Base-by-base conservation (phyloP, 2,113 vertebrate genomes). In the human (Homo sapiens) region DNA sequence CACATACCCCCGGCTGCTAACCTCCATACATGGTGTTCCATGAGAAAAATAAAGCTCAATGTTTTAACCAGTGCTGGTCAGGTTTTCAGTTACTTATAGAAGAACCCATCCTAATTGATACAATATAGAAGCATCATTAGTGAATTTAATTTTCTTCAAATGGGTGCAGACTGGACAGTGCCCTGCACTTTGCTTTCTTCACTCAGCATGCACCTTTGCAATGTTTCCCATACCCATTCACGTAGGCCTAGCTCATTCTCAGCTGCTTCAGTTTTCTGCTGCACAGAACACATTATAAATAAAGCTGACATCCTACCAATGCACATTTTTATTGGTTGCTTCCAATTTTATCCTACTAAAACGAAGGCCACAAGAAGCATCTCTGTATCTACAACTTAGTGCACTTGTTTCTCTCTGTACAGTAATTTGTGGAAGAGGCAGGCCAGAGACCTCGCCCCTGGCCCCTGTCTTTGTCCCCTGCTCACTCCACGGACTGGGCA, bases 341-440 rank as follows among this genome's bases (percentile, higher is more conserved):
- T 70, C 38, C 17, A 4, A 2, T 45, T 10, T 35, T n/a, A 18
- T 40, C 25, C 48, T 78, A 17, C 11, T 27, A 52, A 38, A 38
- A 38, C 8, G 4, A 32, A 3, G 4, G 17, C 68, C n/a, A 9
- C 55, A 3, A 0, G 7, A 8, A 6, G 32, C 48, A 13, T n/a
- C 66, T 45, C 40, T 16, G 27, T 45, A 4, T 12, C 25, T 61
- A 10, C 11, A 1, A 70, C 25, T 35, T 4, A 14, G 6, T 12
- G 32, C 17, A 3, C 66, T 7, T 0, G 7, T 4, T 12, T 12
- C 17, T 32, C 0, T 6, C 61, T 43, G 8, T 2, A 30, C 40
- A 18, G 10, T 0, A 0, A 4, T 30, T 0, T 66, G 25, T 20
- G 23, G n/a, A 6, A 8, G 59, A 57, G n/a, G 6, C n/a, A 55